A percentile compares a stretch with the other conserved stretches of the same genome.
Evolutionary conservation across 2,888 invertebrate species (phyloP).

Genomic region (Trachelus troglodyta): DNA sequence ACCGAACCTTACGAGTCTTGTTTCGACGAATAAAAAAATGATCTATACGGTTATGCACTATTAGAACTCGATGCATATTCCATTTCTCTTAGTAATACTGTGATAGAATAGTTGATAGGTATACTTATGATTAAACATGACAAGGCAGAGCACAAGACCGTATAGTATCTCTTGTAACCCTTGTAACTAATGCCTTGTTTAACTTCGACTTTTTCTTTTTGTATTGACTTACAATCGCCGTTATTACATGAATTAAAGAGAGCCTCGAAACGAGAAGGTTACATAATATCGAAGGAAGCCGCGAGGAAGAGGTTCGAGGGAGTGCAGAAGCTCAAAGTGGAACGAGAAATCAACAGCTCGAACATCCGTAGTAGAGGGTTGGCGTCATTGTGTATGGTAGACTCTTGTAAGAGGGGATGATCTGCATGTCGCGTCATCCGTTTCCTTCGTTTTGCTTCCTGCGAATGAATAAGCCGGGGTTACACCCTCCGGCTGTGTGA

Average conservation of each 20-base stretch:
- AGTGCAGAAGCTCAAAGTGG: neutral
- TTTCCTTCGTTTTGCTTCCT: slow-evolving; percentile 60
- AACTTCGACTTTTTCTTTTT: neutral
- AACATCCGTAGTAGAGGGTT: neutral
- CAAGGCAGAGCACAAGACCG: neutral
- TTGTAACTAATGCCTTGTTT: neutral
- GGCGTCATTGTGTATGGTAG: neutral
- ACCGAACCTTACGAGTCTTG: neutral
- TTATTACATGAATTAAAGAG: neutral
- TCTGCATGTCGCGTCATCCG: slow-evolving; percentile 44
- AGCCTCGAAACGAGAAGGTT: neutral
- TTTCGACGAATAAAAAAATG: neutral
- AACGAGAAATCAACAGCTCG: neutral
- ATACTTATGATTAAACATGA: neutral
- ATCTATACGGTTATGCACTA: neutral
- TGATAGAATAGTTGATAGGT: neutral
- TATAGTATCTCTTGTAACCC: neutral
- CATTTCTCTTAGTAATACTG: neutral
- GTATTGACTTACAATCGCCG: neutral
- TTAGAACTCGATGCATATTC: neutral
- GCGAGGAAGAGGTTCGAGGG: neutral
- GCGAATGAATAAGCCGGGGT: slow-evolving; percentile 62
- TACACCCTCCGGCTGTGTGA: slow-evolving; percentile 58
- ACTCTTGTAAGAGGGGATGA: slow-evolving; percentile 23
- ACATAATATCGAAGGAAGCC: neutral